Base-by-base conservation (phyloP, 2,888 invertebrate genomes). In the Desoria tigrina region DNA sequence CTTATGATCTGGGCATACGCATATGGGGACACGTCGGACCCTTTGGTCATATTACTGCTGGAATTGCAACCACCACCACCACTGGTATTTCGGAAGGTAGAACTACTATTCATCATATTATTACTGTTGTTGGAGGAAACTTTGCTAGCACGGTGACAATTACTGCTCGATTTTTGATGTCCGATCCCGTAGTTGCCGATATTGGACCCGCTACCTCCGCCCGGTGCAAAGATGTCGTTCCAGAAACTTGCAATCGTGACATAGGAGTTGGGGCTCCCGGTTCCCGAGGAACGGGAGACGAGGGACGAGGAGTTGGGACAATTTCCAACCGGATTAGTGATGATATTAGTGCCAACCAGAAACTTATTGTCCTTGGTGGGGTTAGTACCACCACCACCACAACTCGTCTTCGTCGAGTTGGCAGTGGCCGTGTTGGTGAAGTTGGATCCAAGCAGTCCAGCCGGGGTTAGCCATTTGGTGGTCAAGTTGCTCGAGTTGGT, bases 1-100 rank as follows among this genome's bases (percentile, higher is more conserved):
- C 65, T 56, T 23, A 73, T 62, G 37, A 76, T 71, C 54, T 74
- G 74, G 42, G 76, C 74, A 53, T 76, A 76, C 45, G 76, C 76
- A 65, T 76, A 76, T 0, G 76, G 76, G 18, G 74, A 74, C 45
- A 76, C 76, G 62, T 76, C 76, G 14, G 76, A 73, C 6, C 76
- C 74, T 68, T 72, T 73, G n/a, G 32, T 32, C 6, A 32, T 32
- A n/a, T n/a, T n/a, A n/a, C n/a, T n/a, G n/a, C n/a, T n/a, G 55
- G 60, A 42, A 59, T 65, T 57, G 67, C 63, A n/a, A n/a, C n/a
- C n/a, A 11, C 6, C 11, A 4, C 4, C 32, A 7, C 32, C 32
- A 32, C 6, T 4, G 54, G 63, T 68, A 58, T 63, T 64, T 58
- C 61, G 61, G 61, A 64, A 61, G 42, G 64, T 68, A 50, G 67